phyloP scores from a whole-genome alignment of 1,140 invertebrate species.

The Leptinotarsa undecemlineata region DNA sequence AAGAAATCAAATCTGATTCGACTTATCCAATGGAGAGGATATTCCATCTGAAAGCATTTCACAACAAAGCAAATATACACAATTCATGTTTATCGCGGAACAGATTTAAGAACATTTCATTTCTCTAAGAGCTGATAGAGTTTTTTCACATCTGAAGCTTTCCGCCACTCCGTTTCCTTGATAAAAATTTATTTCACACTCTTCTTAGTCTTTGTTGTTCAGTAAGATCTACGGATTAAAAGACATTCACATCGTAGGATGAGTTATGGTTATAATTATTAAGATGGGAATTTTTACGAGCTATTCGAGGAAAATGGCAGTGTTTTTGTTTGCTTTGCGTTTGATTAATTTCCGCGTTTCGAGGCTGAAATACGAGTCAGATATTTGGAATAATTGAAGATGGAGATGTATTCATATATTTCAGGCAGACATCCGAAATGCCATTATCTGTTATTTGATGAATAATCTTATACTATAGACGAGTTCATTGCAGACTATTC shows the following conservation, averaged over 20 bases:
- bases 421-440: too few species aligned
- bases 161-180: not conserved
- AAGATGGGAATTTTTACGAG: conserved; percentile 17
- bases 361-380: too few species aligned
- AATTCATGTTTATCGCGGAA: not conserved
- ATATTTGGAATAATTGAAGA: too few species aligned
- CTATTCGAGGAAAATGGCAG: not conserved
- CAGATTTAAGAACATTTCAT: conserved; percentile 2
- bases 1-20: not conserved
- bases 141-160: conserved; percentile 6
- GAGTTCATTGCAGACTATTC: too few species aligned
- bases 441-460: too few species aligned
- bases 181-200: conserved; percentile 22
- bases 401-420: too few species aligned
- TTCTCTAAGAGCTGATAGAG: not conserved
- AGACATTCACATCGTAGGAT: conserved; percentile 7
- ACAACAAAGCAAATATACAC: conserved; percentile 2
- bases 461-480: too few species aligned
- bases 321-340: conserved; percentile 13
- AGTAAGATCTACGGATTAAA: not conserved
- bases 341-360: conserved; percentile 8
- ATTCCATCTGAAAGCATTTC: conserved; percentile 1
- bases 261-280: conserved; percentile 19
- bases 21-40: not conserved
- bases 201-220: conserved; percentile 14